These are phyloP conservation scores for Pipistrellus pipistrellus DNA, from an alignment of 2,797 vertebrate genomes.

Conservation along the genomic window DNA sequence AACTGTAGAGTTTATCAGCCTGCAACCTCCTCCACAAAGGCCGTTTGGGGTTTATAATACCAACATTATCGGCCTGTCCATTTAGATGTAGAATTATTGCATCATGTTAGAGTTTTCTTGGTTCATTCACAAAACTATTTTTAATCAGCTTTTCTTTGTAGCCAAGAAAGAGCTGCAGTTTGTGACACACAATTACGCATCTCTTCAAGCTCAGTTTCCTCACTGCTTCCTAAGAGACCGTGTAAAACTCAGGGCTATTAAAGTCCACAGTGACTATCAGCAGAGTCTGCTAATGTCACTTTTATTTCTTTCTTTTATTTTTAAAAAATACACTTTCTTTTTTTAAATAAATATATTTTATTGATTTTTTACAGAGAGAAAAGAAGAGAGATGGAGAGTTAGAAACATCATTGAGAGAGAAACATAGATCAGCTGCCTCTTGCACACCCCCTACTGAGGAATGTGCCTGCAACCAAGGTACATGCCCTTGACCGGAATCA, in stretches of 20 bases:
- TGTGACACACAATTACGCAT: neutral
- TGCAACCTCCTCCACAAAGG: neutral
- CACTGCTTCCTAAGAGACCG: neutral
- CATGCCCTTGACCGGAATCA: too few species aligned
- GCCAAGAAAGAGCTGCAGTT: neutral
- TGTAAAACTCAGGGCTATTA: neutral
- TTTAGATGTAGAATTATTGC: neutral
- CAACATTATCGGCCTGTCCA: neutral
- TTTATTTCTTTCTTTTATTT: neutral
- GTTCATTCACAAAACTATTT: conserved; percentile 26
- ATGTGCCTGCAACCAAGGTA: too few species aligned
- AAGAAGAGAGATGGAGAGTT: too few species aligned
- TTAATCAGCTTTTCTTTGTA: conserved; percentile 21
- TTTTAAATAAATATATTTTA: too few species aligned
- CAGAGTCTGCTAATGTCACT: neutral
- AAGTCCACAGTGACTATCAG: neutral
- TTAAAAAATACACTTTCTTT: too few species aligned
- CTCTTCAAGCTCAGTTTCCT: neutral
- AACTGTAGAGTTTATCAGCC: neutral
- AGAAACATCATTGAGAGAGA: too few species aligned
- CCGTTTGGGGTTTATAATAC: neutral
- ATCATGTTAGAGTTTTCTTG: conserved; percentile 14
- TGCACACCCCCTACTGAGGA: too few species aligned
- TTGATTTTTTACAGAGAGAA: too few species aligned
- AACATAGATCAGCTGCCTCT: too few species aligned